These are phyloP conservation scores for Saguinus imperator DNA, from an alignment of 2,113 vertebrate genomes.

Conservation along the genomic window DNA sequence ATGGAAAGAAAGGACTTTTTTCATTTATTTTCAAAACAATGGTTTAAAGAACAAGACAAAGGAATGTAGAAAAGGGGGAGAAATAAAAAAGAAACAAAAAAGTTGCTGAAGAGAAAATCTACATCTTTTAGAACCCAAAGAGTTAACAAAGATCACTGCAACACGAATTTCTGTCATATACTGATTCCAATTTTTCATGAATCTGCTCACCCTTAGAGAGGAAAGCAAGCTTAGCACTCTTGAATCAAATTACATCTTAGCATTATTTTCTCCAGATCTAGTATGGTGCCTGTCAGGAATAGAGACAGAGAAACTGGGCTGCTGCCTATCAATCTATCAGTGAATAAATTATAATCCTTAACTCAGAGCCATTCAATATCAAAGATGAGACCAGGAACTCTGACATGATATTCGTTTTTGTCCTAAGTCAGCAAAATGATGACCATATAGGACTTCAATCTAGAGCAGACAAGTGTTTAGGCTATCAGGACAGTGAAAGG, in stretches of 20 bases:
- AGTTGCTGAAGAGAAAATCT: neutral
- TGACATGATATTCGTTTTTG: neutral
- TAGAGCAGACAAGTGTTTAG: neutral
- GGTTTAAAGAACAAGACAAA: conserved; percentile 3
- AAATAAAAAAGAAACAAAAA: neutral
- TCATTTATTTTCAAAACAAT: conserved; percentile 6
- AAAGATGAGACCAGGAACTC: neutral
- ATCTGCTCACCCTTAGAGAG: neutral
- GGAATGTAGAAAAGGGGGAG: neutral
- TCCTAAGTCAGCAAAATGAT: neutral
- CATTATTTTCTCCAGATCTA: neutral
- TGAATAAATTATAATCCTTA: neutral
- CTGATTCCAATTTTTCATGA: neutral
- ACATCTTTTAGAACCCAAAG: neutral
- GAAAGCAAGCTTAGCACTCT: neutral
- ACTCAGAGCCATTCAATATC: neutral
- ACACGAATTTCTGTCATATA: neutral
- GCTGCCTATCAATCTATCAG: neutral
- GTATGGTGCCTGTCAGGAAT: neutral
- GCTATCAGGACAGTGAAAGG: neutral
- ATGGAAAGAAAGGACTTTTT: neutral
- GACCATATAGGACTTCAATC: neutral
- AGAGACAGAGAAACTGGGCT: neutral
- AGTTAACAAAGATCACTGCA: neutral
- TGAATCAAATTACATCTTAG: neutral